These are phyloP conservation scores for Ormyrus labotus DNA, from an alignment of 2,888 invertebrate genomes.

Conservation along the genomic window DNA sequence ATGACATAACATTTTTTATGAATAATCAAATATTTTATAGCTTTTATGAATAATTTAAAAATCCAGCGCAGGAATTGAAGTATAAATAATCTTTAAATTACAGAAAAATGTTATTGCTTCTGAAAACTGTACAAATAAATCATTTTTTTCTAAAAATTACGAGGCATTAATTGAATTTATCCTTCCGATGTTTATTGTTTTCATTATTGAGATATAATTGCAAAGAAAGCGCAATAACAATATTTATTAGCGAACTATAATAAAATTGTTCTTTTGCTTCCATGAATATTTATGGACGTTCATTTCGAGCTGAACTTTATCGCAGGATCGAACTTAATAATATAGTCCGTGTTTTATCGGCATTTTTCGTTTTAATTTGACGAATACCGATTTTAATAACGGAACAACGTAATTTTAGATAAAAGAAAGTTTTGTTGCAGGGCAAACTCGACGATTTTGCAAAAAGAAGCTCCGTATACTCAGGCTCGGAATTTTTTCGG, in stretches of 20 bases:
- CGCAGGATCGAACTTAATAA: constrained; percentile 11
- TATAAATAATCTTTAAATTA: no score
- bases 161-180: no score
- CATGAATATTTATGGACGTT: neutral
- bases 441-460: constrained; percentile 29
- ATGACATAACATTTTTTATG: no score
- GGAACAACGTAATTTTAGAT: constrained; percentile 42
- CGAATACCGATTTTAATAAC: constrained; percentile 45
- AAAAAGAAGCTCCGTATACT: neutral
- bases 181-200: no score
- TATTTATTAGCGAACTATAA: neutral
- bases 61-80: no score
- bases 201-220: no score
- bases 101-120: no score
- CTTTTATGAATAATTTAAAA: no score
- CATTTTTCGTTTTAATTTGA: constrained; percentile 22
- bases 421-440: constrained; percentile 40
- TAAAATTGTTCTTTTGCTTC: neutral
- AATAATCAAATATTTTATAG: no score
- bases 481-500: constrained; percentile 38
- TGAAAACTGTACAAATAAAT: no score
- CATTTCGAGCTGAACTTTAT: neutral
- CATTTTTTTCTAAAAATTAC: no score
- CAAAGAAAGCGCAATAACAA: neutral
- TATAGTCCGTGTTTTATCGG: neutral